Base-by-base conservation (phyloP, 2,888 invertebrate species). In the Dromius quadrimaculatus region DNA sequence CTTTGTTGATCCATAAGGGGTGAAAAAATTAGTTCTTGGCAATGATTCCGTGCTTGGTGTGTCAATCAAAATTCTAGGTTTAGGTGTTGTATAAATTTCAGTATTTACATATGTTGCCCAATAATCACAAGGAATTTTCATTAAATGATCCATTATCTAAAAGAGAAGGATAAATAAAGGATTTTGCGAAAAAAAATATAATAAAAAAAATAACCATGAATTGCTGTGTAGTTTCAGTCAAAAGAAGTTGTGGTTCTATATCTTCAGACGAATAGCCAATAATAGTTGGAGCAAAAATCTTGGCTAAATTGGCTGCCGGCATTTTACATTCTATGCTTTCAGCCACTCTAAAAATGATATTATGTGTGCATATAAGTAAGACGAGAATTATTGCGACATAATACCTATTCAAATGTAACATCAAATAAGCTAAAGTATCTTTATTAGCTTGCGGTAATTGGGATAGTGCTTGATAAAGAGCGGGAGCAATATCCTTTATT, bases 241-340 rank as follows among this genome's bases (percentile, higher is more conserved):
- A 88, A 83, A 95, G 90, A 59, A 89, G 88, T 2, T 87, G 86
- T 13, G 90, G 87, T 74, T 90, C 88, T 0, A 91, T 90, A 79
- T 93, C 90, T 0, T 86, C 83, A 0, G 89, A 89, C 9, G 93
- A 93, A 79, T 93, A 95, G 0, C 98, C 98, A 17, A 98, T 92
- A 61, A 98, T 87, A 0, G 97, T 97, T 1, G 98, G 98, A 0
- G 94, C 98, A 83, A 98, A 96, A 23, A 98, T 90, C 79, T 92
- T 92, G 0, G 97, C 90, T 76, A 99, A 84, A 84, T 97, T 98
- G 74, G 89, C 88, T 17, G 90, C 85, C 0, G 94, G 92, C 98
- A 99, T 99, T 85, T 94, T 94, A 75, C 95, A 94, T 61, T 92
- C 93, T 0, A 88, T 87, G 74, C 91, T 89, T 74, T 92, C 90